These are phyloP conservation scores for Notodromas monacha DNA, from an alignment of 2,888 invertebrate species.

Conservation along the genomic window DNA sequence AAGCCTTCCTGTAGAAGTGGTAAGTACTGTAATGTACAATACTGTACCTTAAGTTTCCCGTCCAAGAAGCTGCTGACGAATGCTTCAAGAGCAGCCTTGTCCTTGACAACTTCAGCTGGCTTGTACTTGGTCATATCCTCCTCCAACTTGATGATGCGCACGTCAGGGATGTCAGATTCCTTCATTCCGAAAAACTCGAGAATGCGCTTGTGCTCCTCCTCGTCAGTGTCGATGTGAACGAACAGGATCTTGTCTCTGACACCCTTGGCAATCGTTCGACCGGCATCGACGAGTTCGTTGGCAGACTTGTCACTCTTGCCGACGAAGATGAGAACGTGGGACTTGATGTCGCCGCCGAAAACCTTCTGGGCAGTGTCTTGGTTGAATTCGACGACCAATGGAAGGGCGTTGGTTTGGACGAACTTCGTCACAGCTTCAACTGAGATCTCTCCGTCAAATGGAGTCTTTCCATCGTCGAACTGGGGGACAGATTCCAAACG, in stretches of 20 bases:
- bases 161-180: conserved; percentile 28
- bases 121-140: conserved; percentile 96
- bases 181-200: conserved; percentile 97
- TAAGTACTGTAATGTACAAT: too few relatives aligned
- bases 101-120: conserved; percentile 37
- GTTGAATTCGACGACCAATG: conserved; percentile 74
- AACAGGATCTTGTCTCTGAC: conserved; percentile 74
- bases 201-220: conserved; percentile 82
- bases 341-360: conserved; percentile 90
- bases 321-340: conserved; percentile 75
- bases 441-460: conserved; percentile 25
- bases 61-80: conserved; percentile 69
- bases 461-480: conserved; percentile 52
- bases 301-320: conserved; percentile 54
- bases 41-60: conserved; percentile 54
- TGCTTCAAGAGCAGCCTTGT: conserved; percentile 28
- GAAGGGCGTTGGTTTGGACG: conserved; percentile 47
- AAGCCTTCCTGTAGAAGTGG: too few relatives aligned
- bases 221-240: conserved; percentile 75
- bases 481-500: too few relatives aligned
- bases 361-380: conserved; percentile 92
- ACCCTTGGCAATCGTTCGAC: conserved; percentile 49
- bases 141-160: conserved; percentile 69
- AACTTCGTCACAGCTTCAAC: conserved; percentile 38
- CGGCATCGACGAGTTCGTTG: conserved; percentile 31